Evolutionary conservation across 2,797 vertebrate genomes (phyloP).

Genomic region (Pseudopleuronectes americanus): DNA sequence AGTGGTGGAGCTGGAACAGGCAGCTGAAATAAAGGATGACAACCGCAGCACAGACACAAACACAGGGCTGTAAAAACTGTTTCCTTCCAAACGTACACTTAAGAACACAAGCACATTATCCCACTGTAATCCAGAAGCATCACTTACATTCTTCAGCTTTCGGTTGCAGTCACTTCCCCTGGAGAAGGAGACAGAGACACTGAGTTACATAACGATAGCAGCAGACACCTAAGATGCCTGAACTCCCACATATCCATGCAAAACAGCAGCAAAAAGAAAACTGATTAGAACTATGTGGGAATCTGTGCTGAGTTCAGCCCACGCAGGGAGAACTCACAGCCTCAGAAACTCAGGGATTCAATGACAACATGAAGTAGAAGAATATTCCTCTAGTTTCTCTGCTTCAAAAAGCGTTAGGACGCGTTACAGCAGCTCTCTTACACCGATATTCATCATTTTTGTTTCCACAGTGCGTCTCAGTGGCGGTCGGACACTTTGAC

Average conservation of each 20-base stretch:
- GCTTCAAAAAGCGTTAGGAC: neutral
- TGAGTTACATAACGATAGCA: conserved; percentile 33
- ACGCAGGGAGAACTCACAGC: too few species aligned
- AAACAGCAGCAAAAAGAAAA: conserved; percentile 16
- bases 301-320: neutral
- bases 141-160: conserved; percentile 82
- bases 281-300: conserved; percentile 1
- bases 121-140: conserved; percentile 39
- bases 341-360: too few species aligned
- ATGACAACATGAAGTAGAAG: neutral
- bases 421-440: neutral
- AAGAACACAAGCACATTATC: conserved; percentile 54
- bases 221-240: conserved; percentile 5
- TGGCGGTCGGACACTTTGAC: neutral
- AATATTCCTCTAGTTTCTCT: neutral
- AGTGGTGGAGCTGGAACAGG: neutral
- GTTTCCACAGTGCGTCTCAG: neutral
- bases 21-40: conserved; percentile 15
- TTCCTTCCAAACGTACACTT: conserved; percentile 51
- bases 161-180: conserved; percentile 76
- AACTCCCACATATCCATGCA: conserved; percentile 17
- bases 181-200: conserved; percentile 32
- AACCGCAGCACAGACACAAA: conserved; percentile 39
- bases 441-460: neutral
- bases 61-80: conserved; percentile 41